Base-by-base conservation (phyloP, 2,888 invertebrate genomes). In the Polyommatus iphigenia region DNA sequence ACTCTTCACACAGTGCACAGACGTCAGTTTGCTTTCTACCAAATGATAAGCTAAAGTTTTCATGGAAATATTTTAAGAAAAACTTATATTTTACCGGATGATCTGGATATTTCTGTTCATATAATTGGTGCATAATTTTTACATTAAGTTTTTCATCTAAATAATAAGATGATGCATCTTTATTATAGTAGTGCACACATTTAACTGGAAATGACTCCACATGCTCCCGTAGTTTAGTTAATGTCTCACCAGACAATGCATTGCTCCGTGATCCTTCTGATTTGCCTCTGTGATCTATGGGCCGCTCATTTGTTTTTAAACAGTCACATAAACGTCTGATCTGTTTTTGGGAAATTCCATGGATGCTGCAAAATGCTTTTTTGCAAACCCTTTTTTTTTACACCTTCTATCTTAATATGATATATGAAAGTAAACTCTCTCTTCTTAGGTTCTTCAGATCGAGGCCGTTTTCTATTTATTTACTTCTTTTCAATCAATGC, bases 21-120 rank as follows among this genome's bases (percentile, higher is more conserved):
- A 71, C 32, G 29, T 71, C 71, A 71, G 29, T 71, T 71, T 71
- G 71, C 71, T 71, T 71, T 71, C 71, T 71, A 71, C 71, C 29
- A 71, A 71, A 71, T 71, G 71, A 71, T 71, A 71, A 71, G 71
- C 71, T 71, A 71, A 71, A 71, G 71, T 71, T 71, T 71, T 71
- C 71, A 71, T 71, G 71, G 71, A 71, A 71, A 71, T 71, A 71
- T 71, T 71, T 71, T 71, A 71, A 71, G 71, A 29, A 71, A 71
- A 71, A 71, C 71, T 57, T 57, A 57, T 57, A 57, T 57, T 57
- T 57, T 57, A 57, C 18, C 57, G 57, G 57, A 57, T 57, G 57
- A 57, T 57, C 57, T 57, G 57, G 57, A 57, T 57, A 57, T 57
- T n/a, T 57, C 57, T n/a, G 57, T n/a, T 57, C 57, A 57, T 57